Base-by-base conservation (phyloP, 2,888 invertebrate species). In the Plusia festucae region DNA sequence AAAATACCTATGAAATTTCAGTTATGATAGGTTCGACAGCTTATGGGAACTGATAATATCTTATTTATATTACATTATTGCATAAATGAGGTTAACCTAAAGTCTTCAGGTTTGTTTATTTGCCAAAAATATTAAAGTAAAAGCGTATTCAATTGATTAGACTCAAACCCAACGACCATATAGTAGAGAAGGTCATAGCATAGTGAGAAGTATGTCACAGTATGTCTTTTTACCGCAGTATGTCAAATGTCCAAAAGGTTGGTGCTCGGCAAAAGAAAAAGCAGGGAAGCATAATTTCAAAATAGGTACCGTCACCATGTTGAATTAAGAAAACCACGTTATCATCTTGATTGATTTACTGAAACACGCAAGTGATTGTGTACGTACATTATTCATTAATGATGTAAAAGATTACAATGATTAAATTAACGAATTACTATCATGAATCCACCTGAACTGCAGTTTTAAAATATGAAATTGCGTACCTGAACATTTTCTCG, bases 131-230 rank as follows among this genome's bases (percentile, higher is more conserved):
- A 40, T n/a, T 40, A 4, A n/a, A 40, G n/a, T 40, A 40, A n/a
- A 15, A 40, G n/a, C 40, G 40, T 40, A 40, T 7, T 40, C 40
- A 40, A 40, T 40, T 6, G n/a, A 40, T 40, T 40, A n/a, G 40
- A n/a, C n/a, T 40, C 40, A n/a, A n/a, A 40, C 40, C n/a, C n/a
- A 49, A 20, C 20, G 20, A 49, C 40, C n/a, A 49, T 49, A 49
- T 4, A 11, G 46, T 9, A 49, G 46, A 49, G 46, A 49, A 49
- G 46, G 46, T 49, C 46, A 49, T 16, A 49, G 9, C 11, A 9
- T 46, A 7, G 46, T 49, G 46, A 20, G 46, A 49, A 49, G 46
- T 49, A 20, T 49, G 46, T 49, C 46, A 11, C 46, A 49, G 40
- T n/a, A 40, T 34, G 34, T 46, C 46, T 20, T 2, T 18, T 20